A percentile compares a stretch with the other conserved stretches of the same genome.
phyloP scores from a whole-genome alignment of 1,140 invertebrate species.

The Aphelenchoides besseyi region DNA sequence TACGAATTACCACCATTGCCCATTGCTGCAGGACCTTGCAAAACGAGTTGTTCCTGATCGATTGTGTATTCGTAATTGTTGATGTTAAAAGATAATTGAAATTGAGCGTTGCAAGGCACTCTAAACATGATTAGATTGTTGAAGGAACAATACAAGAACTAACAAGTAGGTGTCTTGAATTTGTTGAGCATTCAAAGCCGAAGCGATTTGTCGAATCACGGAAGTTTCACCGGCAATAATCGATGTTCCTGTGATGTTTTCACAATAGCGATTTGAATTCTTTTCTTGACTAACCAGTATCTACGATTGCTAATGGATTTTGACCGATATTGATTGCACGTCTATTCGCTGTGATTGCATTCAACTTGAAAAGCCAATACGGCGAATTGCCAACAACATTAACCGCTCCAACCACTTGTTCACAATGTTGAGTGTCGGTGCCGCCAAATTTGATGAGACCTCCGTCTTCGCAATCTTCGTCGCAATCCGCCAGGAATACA shows the following conservation, averaged over 20 bases:
- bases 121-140: too few relatives aligned
- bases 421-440: not conserved
- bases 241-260: slow-evolving; percentile 12
- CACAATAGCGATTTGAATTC: not conserved
- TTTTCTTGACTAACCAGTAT: not conserved
- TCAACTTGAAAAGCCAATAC: slow-evolving; percentile 16
- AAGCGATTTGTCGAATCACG: not conserved
- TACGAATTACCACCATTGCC: not conserved
- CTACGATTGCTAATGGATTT: not conserved
- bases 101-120: slow-evolving; percentile 11
- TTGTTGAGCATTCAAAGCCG: not conserved
- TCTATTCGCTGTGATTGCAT: not conserved
- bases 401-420: not conserved
- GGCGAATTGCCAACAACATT: not conserved
- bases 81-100: not conserved
- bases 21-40: not conserved
- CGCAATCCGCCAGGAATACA: slow-evolving; percentile 3
- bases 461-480: slow-evolving; percentile 12
- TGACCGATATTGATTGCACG: not conserved
- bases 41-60: not conserved
- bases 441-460: slow-evolving; percentile 21
- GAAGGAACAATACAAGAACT: too few relatives aligned
- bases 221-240: not conserved
- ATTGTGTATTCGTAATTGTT: slow-evolving; percentile 6
- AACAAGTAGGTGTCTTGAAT: not conserved